Evolutionary conservation across 2,888 invertebrate genomes (phyloP).

Genomic region (Yponomeuta sedellus): DNA sequence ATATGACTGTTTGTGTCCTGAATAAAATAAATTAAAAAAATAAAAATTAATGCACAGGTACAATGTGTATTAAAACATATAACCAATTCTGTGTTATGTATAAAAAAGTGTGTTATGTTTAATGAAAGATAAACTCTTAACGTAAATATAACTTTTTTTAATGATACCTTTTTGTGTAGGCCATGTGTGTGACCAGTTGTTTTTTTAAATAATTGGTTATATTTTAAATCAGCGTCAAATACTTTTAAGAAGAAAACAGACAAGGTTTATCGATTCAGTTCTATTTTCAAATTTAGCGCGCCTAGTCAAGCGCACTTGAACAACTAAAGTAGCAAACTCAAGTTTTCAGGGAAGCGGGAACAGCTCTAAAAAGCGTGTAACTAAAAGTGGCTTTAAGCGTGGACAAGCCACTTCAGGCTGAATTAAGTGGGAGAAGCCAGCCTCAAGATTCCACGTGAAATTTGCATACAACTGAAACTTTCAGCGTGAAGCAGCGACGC

Average conservation of each 20-base stretch:
- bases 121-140: too few species aligned
- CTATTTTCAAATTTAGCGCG: background rate
- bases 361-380: background rate
- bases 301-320: background rate
- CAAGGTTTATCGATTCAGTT: background rate
- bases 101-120: too few species aligned
- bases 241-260: background rate
- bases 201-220: too few species aligned
- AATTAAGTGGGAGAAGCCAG: background rate
- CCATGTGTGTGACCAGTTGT: too few species aligned
- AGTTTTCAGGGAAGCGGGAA: background rate
- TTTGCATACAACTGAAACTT: slow-evolving; percentile 7
- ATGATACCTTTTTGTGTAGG: too few species aligned
- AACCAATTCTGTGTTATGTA: too few species aligned
- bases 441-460: slow-evolving; percentile 6
- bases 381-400: slow-evolving; percentile 13
- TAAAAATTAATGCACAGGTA: too few species aligned
- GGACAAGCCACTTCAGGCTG: slow-evolving; percentile 4
- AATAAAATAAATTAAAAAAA: too few species aligned
- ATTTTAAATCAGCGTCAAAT: too few species aligned
- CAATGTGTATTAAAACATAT: too few species aligned
- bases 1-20: too few species aligned
- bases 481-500: background rate
- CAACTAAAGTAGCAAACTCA: background rate
- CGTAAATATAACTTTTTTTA: too few species aligned